Conservation (phyloP, 2,888 invertebrate genomes). For the Scaptomyza tumidula region DNA sequence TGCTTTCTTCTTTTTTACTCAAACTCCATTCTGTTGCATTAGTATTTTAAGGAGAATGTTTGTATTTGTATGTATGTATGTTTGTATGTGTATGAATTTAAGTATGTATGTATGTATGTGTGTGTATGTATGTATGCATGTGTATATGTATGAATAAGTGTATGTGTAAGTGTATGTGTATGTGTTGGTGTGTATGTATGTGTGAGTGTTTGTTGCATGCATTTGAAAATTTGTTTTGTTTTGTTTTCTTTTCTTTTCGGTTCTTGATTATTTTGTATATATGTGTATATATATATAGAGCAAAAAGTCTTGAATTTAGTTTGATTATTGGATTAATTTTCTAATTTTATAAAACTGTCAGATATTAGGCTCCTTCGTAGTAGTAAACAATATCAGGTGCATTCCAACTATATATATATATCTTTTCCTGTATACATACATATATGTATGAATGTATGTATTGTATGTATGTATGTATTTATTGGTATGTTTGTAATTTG, state of each 20-base stretch:
- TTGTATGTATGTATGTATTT: slow-evolving; percentile 14
- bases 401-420: slow-evolving; percentile 4
- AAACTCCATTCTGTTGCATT: slow-evolving; percentile 64
- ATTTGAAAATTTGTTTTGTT: slow-evolving; percentile 13
- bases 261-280: not conserved
- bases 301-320: slow-evolving; percentile 29
- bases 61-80: slow-evolving; percentile 30
- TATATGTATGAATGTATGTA: not conserved
- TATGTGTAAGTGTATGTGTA: no score
- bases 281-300: slow-evolving; percentile 2
- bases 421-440: not conserved
- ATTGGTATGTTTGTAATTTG: slow-evolving; percentile 43
- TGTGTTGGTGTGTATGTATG: slow-evolving; percentile 3
- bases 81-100: slow-evolving; percentile 16
- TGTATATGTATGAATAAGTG: slow-evolving; percentile 3
- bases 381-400: slow-evolving; percentile 23
- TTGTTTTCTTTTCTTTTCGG: not conserved
- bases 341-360: slow-evolving; percentile 23
- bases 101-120: no score
- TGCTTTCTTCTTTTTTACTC: slow-evolving; percentile 9
- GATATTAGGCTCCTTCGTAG: slow-evolving; percentile 17
- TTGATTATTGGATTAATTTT: slow-evolving; percentile 1
- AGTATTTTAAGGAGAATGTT: slow-evolving; percentile 2
- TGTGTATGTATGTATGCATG: not conserved
- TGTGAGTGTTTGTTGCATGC: slow-evolving; percentile 18